Percentiles rank a stretch among this genome's conserved stretches.
Evolutionary conservation across 2,797 vertebrate species (phyloP).

Genomic region (Xenops minutus): DNA sequence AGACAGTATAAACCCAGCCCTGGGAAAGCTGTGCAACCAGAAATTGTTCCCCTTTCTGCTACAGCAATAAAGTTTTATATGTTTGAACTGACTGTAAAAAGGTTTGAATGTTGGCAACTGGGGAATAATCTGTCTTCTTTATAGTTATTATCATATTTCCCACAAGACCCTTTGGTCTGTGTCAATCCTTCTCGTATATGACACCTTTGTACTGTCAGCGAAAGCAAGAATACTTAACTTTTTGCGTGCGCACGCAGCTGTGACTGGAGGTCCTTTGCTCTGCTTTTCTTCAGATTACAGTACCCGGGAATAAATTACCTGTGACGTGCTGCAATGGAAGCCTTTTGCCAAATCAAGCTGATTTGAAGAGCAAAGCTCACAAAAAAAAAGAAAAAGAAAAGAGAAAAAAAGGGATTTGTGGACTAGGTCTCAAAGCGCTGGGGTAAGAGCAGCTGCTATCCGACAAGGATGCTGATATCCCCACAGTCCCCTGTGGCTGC

Average conservation of each 20-base stretch:
- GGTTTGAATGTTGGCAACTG: slow-evolving; percentile 91
- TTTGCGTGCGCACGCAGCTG: slow-evolving; percentile 53
- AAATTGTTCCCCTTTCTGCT: slow-evolving; percentile 90
- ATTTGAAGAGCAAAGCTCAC: neutral
- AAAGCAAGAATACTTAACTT: slow-evolving; percentile 79
- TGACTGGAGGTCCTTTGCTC: slow-evolving; percentile 73
- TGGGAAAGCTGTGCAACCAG: slow-evolving; percentile 87
- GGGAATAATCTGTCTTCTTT: slow-evolving; percentile 95
- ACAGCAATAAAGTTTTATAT: slow-evolving; percentile 99
- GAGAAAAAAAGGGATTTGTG: neutral
- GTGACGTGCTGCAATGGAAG: slow-evolving; percentile 68
- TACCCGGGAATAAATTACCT: slow-evolving; percentile 79
- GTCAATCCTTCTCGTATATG: slow-evolving; percentile 88
- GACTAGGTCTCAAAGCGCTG: neutral
- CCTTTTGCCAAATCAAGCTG: slow-evolving; percentile 72
- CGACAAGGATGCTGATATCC: neutral
- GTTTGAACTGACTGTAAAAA: slow-evolving; percentile 97
- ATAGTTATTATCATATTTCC: slow-evolving; percentile 94
- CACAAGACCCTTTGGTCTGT: slow-evolving; percentile 87
- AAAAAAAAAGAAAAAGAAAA: neutral
- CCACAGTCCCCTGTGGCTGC: neutral
- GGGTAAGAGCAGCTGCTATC: neutral
- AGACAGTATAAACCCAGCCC: slow-evolving; percentile 91
- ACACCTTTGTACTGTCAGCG: slow-evolving; percentile 86
- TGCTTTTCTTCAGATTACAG: slow-evolving; percentile 79